Base-by-base conservation (phyloP, 2,888 invertebrate species). In the Shargacucullia verbasci region DNA sequence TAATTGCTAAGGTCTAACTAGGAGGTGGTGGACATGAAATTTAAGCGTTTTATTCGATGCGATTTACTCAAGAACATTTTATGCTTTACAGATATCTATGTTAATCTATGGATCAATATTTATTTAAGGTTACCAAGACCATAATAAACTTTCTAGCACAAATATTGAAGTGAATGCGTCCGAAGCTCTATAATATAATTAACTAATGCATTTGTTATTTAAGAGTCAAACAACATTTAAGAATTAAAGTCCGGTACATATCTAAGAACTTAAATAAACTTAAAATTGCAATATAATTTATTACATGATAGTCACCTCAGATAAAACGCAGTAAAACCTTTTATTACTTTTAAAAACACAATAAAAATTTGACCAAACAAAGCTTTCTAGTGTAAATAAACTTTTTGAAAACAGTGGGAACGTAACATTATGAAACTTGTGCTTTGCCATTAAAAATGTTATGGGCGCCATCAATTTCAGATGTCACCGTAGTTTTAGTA, bases 401-500 rank as follows among this genome's bases (percentile, higher is more conserved):
- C 46, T 71, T 78, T 76, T 69, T 78, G 64, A 73, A 80, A 82
- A 82, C 89, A 88, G 85, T 87, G 88, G 88, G 87, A 86, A 84
- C 79, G 78, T 73, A 63, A 64, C 65, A 68, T 78, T 78, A 78
- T 75, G 65, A 76, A 79, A 84, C 78, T 80, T 79, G 82, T 81
- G 85, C 82, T 73, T 81, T 81, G 83, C 78, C 88, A 88, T 91
- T 91, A 92, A 92, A 92, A 89, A 84, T 80, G 70, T 91, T 90
- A 92, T 84, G 84, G 82, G 64, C 61, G 82, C 74, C 87, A 89
- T 93, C 84, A 93, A 93, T 93, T 91, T 78, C 40, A 57, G 73
- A 80, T 86, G 91, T 91, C 91, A 78, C 87, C 84, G 84, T 84
- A 80, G 86, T 83, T 89, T 90, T 86, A 85, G 81, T 75, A 76